Base-by-base conservation (phyloP, 2,797 vertebrate genomes). In the Ispidina picta region DNA sequence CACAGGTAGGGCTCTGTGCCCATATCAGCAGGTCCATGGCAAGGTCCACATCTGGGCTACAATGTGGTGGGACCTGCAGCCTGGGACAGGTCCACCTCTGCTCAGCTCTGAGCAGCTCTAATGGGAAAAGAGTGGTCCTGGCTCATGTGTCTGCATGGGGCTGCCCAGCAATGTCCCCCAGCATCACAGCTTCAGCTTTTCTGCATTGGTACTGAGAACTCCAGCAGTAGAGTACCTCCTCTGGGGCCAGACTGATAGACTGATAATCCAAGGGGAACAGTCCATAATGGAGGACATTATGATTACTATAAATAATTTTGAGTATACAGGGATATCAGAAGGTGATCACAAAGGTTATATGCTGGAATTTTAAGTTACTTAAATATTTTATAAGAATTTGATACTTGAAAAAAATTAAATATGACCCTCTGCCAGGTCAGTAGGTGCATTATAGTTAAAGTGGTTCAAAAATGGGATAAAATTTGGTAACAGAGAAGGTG, bases 1-100 rank as follows among this genome's bases (percentile, higher is more conserved):
- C 0, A 0, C 2, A 9, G 25, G 26, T 11, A 17, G 29, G 21
- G 6, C 8, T 58, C 31, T 17, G 10, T 31, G 19, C 28, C 7
- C 25, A 43, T 11, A 29, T n/a, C 31, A 51, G 9, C 31, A 62
- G 6, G 8, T 60, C 15, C 14, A 4, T 23, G 64, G 3, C 15
- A 8, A 43, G 19, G 8, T 44, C 12, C n/a, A 35, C 14, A 73
- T 2, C 5, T 22, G 29, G 9, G 3, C 26, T 48, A 39, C 33
- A 46, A 35, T 14, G 10, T 28, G 33, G 4, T 26, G 18, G 46
- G 10, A 76, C 5, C 29, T 65, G 60, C n/a, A 63, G 39, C 31
- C 20, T 56, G 31, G 33, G 37, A 10, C 20, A 49, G 33, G 16
- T 9, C 19, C 43, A 29, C 14, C 8, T 49, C 48, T 15, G 8